These are phyloP conservation scores for Syrphus vitripennis DNA, from an alignment of 2,888 invertebrate species.

Conservation along the genomic window DNA sequence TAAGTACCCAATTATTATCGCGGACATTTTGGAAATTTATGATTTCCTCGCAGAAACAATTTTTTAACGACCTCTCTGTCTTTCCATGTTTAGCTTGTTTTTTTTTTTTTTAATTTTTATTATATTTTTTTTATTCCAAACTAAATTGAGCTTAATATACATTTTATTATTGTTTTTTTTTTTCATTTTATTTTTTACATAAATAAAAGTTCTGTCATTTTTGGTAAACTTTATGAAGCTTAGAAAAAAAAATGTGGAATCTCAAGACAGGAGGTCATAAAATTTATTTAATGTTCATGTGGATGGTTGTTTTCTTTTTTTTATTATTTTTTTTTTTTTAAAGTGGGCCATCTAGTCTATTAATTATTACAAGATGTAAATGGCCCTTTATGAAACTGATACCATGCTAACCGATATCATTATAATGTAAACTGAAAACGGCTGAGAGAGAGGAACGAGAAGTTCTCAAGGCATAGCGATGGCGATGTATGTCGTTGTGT, in stretches of 20 bases:
- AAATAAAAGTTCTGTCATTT: slow-evolving; percentile 24
- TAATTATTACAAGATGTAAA: slow-evolving; percentile 69
- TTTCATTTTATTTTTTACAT: background rate
- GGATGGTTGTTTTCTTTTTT: slow-evolving; percentile 12
- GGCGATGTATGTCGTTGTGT: background rate
- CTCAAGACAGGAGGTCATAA: slow-evolving; percentile 47
- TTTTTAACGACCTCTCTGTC: slow-evolving; percentile 60
- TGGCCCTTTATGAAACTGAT: slow-evolving; percentile 65
- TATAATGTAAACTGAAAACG: slow-evolving; percentile 8
- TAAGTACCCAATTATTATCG: slow-evolving; percentile 72
- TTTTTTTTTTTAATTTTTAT: slow-evolving; percentile 4
- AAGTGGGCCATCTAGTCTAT: slow-evolving; percentile 65
- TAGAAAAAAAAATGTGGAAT: slow-evolving; percentile 40
- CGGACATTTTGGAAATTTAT: slow-evolving; percentile 70
- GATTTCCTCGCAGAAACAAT: slow-evolving; percentile 64
- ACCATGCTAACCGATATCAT: slow-evolving; percentile 42
- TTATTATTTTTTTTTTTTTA: background rate
- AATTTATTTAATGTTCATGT: slow-evolving; percentile 51
- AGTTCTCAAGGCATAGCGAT: background rate
- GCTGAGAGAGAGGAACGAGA: background rate
- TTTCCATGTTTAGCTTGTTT: slow-evolving; percentile 8
- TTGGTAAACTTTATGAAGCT: slow-evolving; percentile 51
- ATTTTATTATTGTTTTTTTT: slow-evolving; percentile 45
- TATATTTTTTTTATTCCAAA: slow-evolving; percentile 18
- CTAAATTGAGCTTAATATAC: slow-evolving; percentile 66